phyloP scores from a whole-genome alignment of 2,113 vertebrate species.

The Malurus elegans region DNA sequence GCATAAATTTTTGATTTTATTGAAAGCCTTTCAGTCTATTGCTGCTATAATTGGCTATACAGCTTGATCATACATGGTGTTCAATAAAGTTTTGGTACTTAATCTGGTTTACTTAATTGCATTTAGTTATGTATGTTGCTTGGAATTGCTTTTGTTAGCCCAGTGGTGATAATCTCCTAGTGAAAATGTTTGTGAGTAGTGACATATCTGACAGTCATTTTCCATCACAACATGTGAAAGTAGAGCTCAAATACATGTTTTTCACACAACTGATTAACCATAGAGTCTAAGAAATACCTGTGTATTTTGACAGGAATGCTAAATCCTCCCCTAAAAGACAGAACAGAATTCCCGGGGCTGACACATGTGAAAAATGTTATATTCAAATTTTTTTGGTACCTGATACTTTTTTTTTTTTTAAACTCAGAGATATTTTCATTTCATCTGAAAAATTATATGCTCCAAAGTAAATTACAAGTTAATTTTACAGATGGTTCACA shows the following conservation, averaged over 20 bases:
- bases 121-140: neutral
- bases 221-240: neutral
- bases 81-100: neutral
- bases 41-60: neutral
- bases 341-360: fast-evolving
- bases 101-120: neutral
- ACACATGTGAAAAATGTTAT: neutral
- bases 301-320: neutral
- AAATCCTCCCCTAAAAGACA: neutral
- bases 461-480: neutral
- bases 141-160: neutral
- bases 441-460: neutral
- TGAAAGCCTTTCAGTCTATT: neutral
- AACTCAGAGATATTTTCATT: neutral
- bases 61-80: neutral
- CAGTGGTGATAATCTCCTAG: neutral
- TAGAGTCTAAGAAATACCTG: neutral
- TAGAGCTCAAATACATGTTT: neutral
- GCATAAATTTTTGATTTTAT: neutral
- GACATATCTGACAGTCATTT: neutral
- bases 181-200: neutral
- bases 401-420: neutral
- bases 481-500: neutral
- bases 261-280: neutral
- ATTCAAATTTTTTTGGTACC: neutral